A percentile compares a stretch with the other conserved stretches of the same genome.
Conservation (phyloP, 1,140 invertebrate species). For the Neodiprion fabricii region DNA sequence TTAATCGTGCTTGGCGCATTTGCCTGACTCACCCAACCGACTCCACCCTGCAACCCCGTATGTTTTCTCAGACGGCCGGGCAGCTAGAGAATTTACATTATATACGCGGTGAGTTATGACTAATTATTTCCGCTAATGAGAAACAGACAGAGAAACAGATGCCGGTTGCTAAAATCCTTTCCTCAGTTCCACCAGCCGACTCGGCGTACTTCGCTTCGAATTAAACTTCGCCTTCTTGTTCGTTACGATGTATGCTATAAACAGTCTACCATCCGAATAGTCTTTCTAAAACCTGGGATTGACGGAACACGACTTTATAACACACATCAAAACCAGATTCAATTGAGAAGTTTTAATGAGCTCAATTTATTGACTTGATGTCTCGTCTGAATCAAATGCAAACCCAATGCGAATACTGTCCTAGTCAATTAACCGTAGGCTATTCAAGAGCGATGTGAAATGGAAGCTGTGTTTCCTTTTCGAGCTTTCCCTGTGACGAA, state of each 20-base stretch:
- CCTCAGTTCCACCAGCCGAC: neutral
- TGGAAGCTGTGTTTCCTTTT: no score
- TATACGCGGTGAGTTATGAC: neutral
- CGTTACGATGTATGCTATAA: neutral
- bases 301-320: neutral
- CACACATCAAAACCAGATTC: neutral
- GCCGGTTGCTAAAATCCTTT: neutral
- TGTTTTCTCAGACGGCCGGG: no score
- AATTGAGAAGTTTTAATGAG: neutral
- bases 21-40: no score
- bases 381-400: neutral
- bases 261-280: neutral
- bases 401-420: no score
- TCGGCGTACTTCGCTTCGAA: neutral
- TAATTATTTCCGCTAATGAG: neutral
- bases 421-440: no score
- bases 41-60: no score
- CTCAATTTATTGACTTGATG: neutral
- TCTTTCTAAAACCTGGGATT: neutral
- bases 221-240: neutral
- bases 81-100: neutral
- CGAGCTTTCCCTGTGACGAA: no score
- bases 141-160: slow-evolving; percentile 3
- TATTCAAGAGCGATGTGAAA: no score
- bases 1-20: no score